phyloP scores from a whole-genome alignment of 2,113 vertebrate genomes.

The Motacilla tschutschensis region DNA sequence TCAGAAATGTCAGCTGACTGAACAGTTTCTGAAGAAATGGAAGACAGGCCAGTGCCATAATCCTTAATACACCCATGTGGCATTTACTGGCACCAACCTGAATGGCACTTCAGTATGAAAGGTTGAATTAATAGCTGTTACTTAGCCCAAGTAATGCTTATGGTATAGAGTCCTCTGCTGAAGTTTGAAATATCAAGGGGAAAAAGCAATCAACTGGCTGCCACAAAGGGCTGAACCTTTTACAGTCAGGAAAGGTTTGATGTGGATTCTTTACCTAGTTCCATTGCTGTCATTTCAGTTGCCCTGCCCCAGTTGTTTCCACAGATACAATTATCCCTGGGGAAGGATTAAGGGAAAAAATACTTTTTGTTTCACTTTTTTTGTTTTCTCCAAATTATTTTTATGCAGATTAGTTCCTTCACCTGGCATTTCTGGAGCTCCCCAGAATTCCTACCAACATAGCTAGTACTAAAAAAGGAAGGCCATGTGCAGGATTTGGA shows the following conservation, averaged over 20 bases:
- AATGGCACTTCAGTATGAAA: not conserved
- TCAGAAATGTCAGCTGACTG: not conserved
- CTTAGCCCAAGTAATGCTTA: not conserved
- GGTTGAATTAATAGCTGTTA: not conserved
- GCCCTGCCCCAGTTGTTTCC: not conserved
- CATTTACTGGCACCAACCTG: not conserved
- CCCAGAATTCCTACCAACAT: not conserved
- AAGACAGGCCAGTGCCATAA: not conserved
- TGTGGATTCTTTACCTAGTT: not conserved
- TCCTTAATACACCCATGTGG: not conserved
- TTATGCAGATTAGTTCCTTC: not conserved
- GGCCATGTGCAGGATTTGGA: not conserved
- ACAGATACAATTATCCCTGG: not conserved
- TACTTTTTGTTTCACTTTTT: not conserved
- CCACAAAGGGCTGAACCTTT: not conserved
- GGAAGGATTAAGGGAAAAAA: not conserved
- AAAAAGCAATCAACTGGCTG: not conserved
- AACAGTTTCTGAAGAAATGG: not conserved
- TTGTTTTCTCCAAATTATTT: not conserved
- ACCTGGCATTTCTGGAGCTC: not conserved
- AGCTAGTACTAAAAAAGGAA: not conserved
- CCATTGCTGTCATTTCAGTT: not conserved
- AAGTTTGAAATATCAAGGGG: not conserved
- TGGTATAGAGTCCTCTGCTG: not conserved
- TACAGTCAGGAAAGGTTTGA: not conserved